These are phyloP conservation scores for Acipenser transmontanus DNA, from an alignment of 2,797 vertebrate species.

Conservation along the genomic window DNA sequence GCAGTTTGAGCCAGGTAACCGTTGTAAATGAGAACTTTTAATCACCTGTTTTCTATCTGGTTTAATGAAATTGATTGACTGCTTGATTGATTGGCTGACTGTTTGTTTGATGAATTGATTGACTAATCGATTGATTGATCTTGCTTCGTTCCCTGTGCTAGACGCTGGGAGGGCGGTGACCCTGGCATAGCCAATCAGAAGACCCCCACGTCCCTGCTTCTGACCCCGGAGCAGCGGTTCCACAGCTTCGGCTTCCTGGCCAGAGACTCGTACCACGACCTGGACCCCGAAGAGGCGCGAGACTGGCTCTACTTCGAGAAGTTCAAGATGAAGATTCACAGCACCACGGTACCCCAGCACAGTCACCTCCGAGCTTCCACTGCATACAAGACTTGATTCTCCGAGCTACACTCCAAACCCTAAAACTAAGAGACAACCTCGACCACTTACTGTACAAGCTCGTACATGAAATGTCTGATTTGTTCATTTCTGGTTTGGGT, in stretches of 20 bases:
- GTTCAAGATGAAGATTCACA: constrained; percentile 98
- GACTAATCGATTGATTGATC: background rate
- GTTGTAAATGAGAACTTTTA: too few species aligned
- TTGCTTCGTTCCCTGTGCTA: constrained; percentile 32
- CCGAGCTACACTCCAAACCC: too few species aligned
- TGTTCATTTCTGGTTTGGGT: too few species aligned
- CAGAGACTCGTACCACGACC: constrained; percentile 85
- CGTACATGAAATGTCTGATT: too few species aligned
- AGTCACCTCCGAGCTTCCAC: too few species aligned
- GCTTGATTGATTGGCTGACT: background rate
- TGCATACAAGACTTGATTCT: too few species aligned
- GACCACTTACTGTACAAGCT: too few species aligned
- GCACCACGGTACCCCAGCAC: constrained; percentile 62
- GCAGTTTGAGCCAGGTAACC: too few species aligned
- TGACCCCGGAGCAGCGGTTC: constrained; percentile 82
- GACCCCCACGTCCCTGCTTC: constrained; percentile 84
- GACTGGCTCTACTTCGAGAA: constrained; percentile 96
- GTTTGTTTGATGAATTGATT: background rate
- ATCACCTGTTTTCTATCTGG: too few species aligned
- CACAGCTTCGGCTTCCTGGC: constrained; percentile 93
- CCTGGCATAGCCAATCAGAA: constrained; percentile 94
- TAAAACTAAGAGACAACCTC: too few species aligned
- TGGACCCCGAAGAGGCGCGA: constrained; percentile 84
- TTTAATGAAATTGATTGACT: background rate
- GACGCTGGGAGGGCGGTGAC: constrained; percentile 93